A percentile compares a stretch with the other conserved stretches of the same genome.
These are phyloP conservation scores for Cremastobaeus sp. DNA, from an alignment of 2,888 invertebrate species.

Conservation along the genomic window DNA sequence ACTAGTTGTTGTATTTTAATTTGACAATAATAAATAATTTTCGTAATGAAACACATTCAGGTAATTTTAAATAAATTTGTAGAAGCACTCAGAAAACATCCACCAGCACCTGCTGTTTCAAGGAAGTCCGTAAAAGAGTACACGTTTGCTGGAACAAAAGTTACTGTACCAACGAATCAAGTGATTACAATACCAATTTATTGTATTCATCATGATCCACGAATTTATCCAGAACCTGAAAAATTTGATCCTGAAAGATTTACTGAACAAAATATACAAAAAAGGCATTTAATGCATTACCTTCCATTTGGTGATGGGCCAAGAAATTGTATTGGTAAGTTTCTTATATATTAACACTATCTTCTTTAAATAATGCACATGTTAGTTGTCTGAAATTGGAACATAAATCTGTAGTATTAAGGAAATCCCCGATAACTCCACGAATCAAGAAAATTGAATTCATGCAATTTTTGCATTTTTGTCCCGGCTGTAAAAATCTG, in stretches of 20 bases:
- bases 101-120: constrained; percentile 72
- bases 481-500: too few relatives aligned
- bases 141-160: constrained; percentile 64
- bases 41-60: neutral
- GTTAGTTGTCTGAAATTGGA: too few relatives aligned
- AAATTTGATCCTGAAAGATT: constrained; percentile 71
- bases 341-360: too few relatives aligned
- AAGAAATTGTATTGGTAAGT: constrained; percentile 72
- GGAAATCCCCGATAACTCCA: neutral
- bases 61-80: constrained; percentile 8
- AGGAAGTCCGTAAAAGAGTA: constrained; percentile 69
- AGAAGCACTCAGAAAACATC: constrained; percentile 79
- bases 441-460: too few relatives aligned
- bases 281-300: constrained; percentile 66
- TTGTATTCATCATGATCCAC: constrained; percentile 65
- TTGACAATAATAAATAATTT: neutral
- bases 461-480: too few relatives aligned
- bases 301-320: constrained; percentile 73
- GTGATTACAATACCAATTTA: constrained; percentile 63
- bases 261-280: constrained; percentile 60
- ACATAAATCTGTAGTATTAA: too few relatives aligned
- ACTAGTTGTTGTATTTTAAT: neutral
- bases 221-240: constrained; percentile 69
- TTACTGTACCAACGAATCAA: constrained; percentile 63
- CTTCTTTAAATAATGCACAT: too few relatives aligned